Evolutionary conservation across 1,140 invertebrate genomes (phyloP).

Genomic region (Daktulosphaira vitifoliae): DNA sequence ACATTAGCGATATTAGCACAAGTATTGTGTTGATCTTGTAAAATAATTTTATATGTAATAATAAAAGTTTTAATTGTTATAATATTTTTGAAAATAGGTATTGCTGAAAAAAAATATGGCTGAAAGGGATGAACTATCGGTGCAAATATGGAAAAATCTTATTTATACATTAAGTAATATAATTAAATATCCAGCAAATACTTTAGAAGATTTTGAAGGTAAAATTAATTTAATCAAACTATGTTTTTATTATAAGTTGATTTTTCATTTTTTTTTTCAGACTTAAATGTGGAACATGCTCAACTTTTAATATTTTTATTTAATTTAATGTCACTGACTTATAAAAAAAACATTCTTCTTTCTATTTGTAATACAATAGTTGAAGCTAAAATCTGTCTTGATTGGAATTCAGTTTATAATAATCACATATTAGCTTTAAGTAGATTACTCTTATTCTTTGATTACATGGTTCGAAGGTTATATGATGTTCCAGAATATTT

Average conservation of each 20-base stretch:
- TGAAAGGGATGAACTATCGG: conserved; percentile 78
- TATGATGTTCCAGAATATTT: conserved; percentile 75
- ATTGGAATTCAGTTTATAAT: neutral
- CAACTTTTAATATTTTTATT: conserved; percentile 88
- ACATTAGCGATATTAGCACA: conserved; percentile 73
- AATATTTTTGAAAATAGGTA: no score
- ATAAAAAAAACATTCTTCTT: conserved; percentile 89
- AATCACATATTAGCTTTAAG: conserved; percentile 27
- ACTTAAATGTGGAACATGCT: conserved; percentile 92
- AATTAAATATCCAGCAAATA: conserved; percentile 48
- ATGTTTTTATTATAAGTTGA: neutral
- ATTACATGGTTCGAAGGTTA: conserved; percentile 90
- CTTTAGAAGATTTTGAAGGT: conserved; percentile 43
- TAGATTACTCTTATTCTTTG: conserved; percentile 77
- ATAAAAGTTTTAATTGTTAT: no score
- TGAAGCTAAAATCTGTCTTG: conserved; percentile 34
- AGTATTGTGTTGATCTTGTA: conserved; percentile 44
- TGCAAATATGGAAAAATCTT: conserved; percentile 82
- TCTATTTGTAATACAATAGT: conserved; percentile 61
- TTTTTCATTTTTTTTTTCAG: conserved; percentile 46
- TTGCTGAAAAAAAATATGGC: conserved; percentile 68
- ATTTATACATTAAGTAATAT: conserved; percentile 78
- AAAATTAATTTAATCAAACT: neutral
- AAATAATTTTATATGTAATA: no score
- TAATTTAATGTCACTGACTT: conserved; percentile 88